phyloP scores from a whole-genome alignment of 2,888 invertebrate species.

The Pardosa pseudoannulata region DNA sequence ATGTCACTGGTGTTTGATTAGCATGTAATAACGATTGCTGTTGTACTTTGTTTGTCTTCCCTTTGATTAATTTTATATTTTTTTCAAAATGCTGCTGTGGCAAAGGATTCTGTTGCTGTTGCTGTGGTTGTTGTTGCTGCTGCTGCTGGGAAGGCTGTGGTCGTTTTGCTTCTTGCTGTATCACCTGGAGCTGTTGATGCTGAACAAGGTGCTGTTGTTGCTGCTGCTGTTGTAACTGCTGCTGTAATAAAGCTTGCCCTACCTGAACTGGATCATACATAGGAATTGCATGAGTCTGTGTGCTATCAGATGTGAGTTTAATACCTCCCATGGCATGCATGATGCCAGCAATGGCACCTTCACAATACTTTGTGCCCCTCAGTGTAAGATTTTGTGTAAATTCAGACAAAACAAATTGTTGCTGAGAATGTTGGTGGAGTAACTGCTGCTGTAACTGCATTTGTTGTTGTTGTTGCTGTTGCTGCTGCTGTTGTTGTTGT shows the following conservation, averaged over 20 bases:
- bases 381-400: conserved; percentile 72
- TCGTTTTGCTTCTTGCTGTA: conserved; percentile 59
- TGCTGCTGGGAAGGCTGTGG: conserved; percentile 41
- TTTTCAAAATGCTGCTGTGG: conserved; percentile 54
- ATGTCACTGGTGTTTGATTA: conserved; percentile 74
- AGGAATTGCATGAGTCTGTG: conserved; percentile 66
- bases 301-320: conserved; percentile 63
- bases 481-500: conserved; percentile 77
- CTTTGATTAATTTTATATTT: conserved; percentile 48
- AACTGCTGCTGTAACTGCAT: conserved; percentile 77
- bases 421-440: conserved; percentile 75
- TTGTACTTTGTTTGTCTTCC: conserved; percentile 49
- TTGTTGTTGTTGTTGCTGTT: conserved; percentile 77
- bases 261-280: conserved; percentile 70
- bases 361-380: conserved; percentile 77
- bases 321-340: conserved; percentile 71
- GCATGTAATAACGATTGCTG: conserved; percentile 74
- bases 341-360: conserved; percentile 76
- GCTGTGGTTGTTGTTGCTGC: conserved; percentile 11
- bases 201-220: conserved; percentile 31
- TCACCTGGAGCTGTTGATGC: conserved; percentile 55
- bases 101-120: neutral
- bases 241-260: conserved; percentile 64
- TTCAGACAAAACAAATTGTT: conserved; percentile 73
- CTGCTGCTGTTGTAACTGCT: conserved; percentile 52